Conservation (phyloP, 2,888 invertebrate species). For the Temnothorax rugatulus region DNA sequence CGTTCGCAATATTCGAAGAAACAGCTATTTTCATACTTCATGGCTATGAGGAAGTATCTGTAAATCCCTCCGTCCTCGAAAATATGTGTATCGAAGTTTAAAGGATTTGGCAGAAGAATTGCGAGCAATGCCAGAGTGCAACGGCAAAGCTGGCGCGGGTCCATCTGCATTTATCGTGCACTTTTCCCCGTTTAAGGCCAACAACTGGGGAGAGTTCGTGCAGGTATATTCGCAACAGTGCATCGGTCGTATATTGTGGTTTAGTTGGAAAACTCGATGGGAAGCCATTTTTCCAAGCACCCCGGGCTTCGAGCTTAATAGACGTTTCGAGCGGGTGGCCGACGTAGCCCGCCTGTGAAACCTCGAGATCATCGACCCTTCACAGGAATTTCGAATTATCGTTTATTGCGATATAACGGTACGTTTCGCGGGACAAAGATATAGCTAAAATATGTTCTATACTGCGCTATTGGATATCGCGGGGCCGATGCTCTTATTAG, state of each 20-base stretch:
- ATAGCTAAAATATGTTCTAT: neutral
- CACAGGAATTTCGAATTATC: constrained; percentile 21
- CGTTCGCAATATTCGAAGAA: neutral
- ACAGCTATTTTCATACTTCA: constrained; percentile 9
- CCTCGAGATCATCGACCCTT: neutral
- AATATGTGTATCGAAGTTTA: constrained; percentile 45
- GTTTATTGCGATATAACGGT: constrained; percentile 25
- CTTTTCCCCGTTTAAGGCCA: constrained; percentile 63
- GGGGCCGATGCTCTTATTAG: constrained; percentile 49
- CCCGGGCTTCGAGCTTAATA: constrained; percentile 17
- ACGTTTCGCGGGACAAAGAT: neutral
- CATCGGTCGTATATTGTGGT: constrained; percentile 15
- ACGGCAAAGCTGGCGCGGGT: constrained; percentile 65
- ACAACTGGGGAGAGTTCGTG: constrained; percentile 49
- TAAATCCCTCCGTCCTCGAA: neutral
- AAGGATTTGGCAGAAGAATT: constrained; percentile 34
- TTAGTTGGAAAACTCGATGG: constrained; percentile 34
- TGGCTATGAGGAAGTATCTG: neutral
- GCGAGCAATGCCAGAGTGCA: constrained; percentile 56
- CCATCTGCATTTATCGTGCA: constrained; percentile 61
- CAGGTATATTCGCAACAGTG: constrained; percentile 11
- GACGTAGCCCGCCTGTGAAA: neutral
- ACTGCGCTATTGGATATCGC: neutral
- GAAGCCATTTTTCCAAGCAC: constrained; percentile 38
- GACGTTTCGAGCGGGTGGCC: constrained; percentile 1